Evolutionary conservation across 2,797 vertebrate genomes (phyloP).

Genomic region (Hemibagrus guttatus): DNA sequence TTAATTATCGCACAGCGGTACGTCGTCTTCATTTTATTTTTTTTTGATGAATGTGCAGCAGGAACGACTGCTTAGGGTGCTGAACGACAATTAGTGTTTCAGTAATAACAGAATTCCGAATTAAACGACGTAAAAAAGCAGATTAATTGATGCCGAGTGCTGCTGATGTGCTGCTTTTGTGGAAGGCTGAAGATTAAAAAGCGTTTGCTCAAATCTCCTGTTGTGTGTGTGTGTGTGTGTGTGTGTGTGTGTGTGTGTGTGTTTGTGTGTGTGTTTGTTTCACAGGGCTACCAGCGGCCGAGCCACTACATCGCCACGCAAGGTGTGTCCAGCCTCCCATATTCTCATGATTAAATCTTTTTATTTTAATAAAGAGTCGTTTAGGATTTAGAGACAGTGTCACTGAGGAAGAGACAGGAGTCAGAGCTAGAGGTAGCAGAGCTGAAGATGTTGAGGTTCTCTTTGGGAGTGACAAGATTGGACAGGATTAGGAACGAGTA

Average conservation of each 20-base stretch:
- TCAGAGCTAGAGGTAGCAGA: too few species aligned
- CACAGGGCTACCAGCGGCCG: conserved; percentile 18
- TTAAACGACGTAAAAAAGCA: background rate
- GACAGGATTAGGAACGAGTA: too few species aligned
- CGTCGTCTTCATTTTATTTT: background rate
- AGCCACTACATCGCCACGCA: conserved; percentile 24
- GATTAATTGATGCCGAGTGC: conserved; percentile 10
- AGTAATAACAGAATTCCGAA: too few species aligned
- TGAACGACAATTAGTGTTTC: background rate
- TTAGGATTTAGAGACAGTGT: too few species aligned
- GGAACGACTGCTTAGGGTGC: background rate
- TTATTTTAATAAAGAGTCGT: too few species aligned
- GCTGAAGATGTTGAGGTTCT: too few species aligned
- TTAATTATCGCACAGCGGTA: too few species aligned
- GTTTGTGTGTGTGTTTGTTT: conserved; percentile 14
- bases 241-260: conserved; percentile 4
- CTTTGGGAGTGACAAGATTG: too few species aligned
- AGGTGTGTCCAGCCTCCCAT: background rate
- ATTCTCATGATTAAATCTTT: background rate
- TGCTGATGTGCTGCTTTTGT: conserved; percentile 20
- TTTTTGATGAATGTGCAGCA: background rate
- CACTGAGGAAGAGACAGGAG: too few species aligned
- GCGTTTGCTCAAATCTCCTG: background rate
- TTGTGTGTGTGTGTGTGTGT: conserved; percentile 13
- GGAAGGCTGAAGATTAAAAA: background rate